These are phyloP conservation scores for Gopherus flavomarginatus DNA, from an alignment of 2,113 vertebrate species.

Conservation along the genomic window DNA sequence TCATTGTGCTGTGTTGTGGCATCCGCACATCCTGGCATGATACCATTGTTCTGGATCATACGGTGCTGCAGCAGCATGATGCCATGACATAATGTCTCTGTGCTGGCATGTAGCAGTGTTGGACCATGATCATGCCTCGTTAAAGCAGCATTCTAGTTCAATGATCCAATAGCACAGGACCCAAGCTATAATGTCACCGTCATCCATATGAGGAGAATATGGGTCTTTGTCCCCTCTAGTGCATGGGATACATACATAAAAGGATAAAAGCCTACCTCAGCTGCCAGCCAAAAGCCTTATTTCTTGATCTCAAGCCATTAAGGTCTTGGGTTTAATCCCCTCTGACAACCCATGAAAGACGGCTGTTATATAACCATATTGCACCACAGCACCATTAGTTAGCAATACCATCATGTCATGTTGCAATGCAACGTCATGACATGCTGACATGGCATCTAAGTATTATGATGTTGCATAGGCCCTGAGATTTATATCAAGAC, in stretches of 20 bases:
- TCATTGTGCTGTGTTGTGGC: neutral
- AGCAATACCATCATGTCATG: neutral
- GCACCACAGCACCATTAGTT: neutral
- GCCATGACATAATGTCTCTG: neutral
- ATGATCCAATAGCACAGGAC: neutral
- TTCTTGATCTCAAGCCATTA: neutral
- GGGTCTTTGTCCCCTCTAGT: neutral
- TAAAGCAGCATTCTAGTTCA: neutral
- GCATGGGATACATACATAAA: neutral
- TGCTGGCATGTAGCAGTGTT: neutral
- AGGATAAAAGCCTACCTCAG: neutral
- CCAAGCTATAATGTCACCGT: neutral
- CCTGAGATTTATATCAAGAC: neutral
- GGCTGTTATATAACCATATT: neutral
- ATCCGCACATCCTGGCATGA: neutral
- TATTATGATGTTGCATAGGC: neutral
- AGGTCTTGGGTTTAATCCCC: neutral
- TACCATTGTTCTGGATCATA: neutral
- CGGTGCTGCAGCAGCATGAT: accelerated
- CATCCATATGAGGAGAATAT: neutral
- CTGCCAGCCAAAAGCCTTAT: neutral
- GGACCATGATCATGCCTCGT: neutral
- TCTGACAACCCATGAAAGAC: neutral
- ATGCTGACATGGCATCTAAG: too few relatives aligned
- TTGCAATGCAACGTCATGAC: accelerated